Evolutionary conservation across 2,797 vertebrate genomes (phyloP).

Genomic region (Melanotaenia pygmaea): DNA sequence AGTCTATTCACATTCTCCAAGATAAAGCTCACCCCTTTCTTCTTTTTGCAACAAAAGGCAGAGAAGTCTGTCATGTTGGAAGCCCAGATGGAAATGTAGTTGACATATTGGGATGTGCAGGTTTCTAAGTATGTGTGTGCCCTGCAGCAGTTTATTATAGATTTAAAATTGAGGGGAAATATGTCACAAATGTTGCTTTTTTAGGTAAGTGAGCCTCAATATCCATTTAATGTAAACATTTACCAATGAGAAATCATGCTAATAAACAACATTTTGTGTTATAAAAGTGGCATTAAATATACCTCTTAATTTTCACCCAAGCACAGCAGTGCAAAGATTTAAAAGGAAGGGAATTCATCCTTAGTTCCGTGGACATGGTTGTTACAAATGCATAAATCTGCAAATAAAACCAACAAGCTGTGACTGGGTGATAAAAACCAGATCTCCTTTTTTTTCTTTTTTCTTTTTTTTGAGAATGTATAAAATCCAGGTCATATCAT

Average conservation of each 20-base stretch:
- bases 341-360: constrained; percentile 20
- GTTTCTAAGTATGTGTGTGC: constrained; percentile 11
- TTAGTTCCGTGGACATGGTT: constrained; percentile 19
- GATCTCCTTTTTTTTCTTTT: constrained; percentile 10
- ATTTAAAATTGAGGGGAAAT: constrained; percentile 35
- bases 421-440: constrained; percentile 36
- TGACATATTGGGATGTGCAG: constrained; percentile 14
- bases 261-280: constrained; percentile 9
- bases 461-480: constrained; percentile 17
- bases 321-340: constrained; percentile 38
- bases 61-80: constrained; percentile 11
- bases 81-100: not conserved
- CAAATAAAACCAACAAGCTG: constrained; percentile 25
- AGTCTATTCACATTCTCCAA: constrained; percentile 19
- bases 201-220: not conserved
- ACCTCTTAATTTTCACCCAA: constrained; percentile 30
- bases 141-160: constrained; percentile 39
- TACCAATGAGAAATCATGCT: not conserved
- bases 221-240: not conserved
- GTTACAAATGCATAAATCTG: constrained; percentile 45
- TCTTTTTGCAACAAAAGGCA: constrained; percentile 5
- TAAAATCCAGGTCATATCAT: constrained; percentile 58
- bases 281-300: constrained; percentile 16
- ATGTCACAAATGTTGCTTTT: constrained; percentile 19
- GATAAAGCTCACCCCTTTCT: constrained; percentile 13